Conservation (phyloP, 2,797 vertebrate genomes). For the Thunnus albacares region DNA sequence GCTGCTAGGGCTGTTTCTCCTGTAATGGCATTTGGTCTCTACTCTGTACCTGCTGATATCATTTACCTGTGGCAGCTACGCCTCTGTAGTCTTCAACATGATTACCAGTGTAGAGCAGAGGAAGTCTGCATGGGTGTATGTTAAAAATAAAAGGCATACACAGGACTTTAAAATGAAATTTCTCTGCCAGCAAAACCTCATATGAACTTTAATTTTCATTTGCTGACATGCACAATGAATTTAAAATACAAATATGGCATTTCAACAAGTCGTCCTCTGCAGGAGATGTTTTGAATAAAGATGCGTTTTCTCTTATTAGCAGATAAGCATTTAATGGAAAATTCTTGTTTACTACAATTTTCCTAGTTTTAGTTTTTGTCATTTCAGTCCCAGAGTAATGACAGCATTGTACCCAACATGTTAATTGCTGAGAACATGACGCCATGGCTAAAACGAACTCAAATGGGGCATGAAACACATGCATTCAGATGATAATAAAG, state of each 20-base stretch:
- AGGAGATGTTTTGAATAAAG: constrained; percentile 31
- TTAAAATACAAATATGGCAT: constrained; percentile 34
- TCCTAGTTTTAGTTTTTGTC: neutral
- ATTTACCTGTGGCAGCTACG: constrained; percentile 75
- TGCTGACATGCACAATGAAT: constrained; percentile 48
- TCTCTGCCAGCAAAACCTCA: constrained; percentile 34
- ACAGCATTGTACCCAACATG: neutral
- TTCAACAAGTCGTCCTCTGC: neutral
- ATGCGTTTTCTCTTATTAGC: neutral
- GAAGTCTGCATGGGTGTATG: constrained; percentile 25
- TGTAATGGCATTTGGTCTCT: constrained; percentile 67
- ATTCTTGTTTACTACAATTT: neutral
- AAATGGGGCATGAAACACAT: neutral
- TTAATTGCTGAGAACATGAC: neutral
- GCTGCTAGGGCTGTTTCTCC: constrained; percentile 67
- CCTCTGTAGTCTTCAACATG: constrained; percentile 64
- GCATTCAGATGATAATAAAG: neutral
- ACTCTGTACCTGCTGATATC: constrained; percentile 78
- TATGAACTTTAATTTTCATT: constrained; percentile 45
- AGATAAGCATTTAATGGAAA: neutral
- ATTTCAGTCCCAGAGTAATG: neutral
- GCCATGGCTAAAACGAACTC: neutral
- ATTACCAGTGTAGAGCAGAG: constrained; percentile 54
- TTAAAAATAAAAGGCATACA: constrained; percentile 46
- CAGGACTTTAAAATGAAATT: constrained; percentile 45